A percentile compares a stretch with the other conserved stretches of the same genome.
phyloP scores from a whole-genome alignment of 2,797 vertebrate species.

The Margarornis squamiger region DNA sequence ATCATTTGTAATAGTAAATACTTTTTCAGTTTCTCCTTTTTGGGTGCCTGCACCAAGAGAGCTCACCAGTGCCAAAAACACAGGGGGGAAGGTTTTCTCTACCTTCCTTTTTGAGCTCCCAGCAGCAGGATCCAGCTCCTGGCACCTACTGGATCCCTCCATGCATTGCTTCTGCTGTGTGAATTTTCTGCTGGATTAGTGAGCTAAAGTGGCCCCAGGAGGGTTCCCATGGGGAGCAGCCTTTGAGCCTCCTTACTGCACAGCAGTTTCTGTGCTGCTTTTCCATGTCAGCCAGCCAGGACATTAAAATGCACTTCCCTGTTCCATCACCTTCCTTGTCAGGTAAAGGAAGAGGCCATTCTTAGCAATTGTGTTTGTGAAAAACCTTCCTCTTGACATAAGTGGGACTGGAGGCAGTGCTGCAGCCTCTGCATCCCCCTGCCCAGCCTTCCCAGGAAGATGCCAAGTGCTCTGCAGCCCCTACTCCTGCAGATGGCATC shows the following conservation, averaged over 20 bases:
- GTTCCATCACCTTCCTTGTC: neutral
- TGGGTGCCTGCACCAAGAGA: neutral
- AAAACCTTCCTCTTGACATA: neutral
- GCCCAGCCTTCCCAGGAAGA: neutral
- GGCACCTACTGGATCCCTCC: neutral
- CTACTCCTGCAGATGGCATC: neutral
- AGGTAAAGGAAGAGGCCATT: neutral
- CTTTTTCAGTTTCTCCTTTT: neutral
- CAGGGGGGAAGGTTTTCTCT: rapidly evolving
- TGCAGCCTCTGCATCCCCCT: neutral
- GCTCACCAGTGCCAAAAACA: neutral
- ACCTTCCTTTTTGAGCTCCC: neutral
- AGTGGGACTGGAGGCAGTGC: neutral
- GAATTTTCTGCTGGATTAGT: neutral
- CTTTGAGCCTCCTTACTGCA: neutral
- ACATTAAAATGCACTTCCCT: neutral
- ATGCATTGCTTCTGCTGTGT: neutral
- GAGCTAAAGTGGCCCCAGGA: rapidly evolving
- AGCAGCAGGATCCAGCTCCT: neutral
- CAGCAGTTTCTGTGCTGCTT: neutral
- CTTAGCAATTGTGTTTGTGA: neutral
- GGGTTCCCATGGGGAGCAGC: neutral
- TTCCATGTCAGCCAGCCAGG: neutral
- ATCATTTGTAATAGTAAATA: neutral
- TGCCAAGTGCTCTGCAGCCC: neutral